phyloP scores from a whole-genome alignment of 1,140 invertebrate genomes.

The Drosophila tani region DNA sequence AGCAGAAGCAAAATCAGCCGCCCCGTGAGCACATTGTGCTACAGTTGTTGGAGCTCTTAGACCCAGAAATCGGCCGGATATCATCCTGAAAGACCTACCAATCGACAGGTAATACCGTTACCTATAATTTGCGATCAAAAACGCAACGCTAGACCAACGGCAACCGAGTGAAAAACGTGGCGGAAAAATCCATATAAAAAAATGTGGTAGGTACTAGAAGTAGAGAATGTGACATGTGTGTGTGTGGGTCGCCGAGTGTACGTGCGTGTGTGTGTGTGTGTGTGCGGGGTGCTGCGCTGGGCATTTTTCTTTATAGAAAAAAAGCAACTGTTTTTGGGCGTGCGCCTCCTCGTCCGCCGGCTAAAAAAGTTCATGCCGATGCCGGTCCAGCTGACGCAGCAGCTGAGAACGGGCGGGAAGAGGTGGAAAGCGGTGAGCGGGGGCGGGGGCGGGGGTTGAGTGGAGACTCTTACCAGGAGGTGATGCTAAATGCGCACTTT shows the following conservation, averaged over 20 bases:
- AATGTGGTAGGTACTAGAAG: slow-evolving; percentile 69
- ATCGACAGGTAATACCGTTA: slow-evolving; percentile 54
- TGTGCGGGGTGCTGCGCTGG: slow-evolving; percentile 73
- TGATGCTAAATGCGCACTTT: slow-evolving; percentile 45
- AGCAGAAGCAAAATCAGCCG: slow-evolving; percentile 31
- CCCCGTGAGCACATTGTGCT: slow-evolving; percentile 71
- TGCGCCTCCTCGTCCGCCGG: slow-evolving; percentile 33
- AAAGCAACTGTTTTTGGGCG: slow-evolving; percentile 45
- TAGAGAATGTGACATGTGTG: slow-evolving; percentile 55
- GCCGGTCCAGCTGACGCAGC: slow-evolving; percentile 48
- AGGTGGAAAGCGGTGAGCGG: not conserved
- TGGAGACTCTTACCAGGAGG: slow-evolving; percentile 15
- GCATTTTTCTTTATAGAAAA: slow-evolving; percentile 54
- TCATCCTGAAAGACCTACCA: slow-evolving; percentile 38
- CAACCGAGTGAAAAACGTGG: slow-evolving; percentile 75
- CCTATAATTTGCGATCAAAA: slow-evolving; percentile 59
- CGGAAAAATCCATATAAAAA: slow-evolving; percentile 79
- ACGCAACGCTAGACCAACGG: slow-evolving; percentile 36
- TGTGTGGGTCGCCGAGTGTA: slow-evolving; percentile 16
- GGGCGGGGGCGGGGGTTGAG: not conserved
- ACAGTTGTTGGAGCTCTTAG: slow-evolving; percentile 49
- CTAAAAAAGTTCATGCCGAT: slow-evolving; percentile 19
- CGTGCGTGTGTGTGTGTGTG: slow-evolving; percentile 20
- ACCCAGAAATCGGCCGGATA: slow-evolving; percentile 28
- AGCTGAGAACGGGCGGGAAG: slow-evolving; percentile 13